Evolutionary conservation across 2,113 vertebrate genomes (phyloP).

Genomic region (Holacanthus passer): DNA sequence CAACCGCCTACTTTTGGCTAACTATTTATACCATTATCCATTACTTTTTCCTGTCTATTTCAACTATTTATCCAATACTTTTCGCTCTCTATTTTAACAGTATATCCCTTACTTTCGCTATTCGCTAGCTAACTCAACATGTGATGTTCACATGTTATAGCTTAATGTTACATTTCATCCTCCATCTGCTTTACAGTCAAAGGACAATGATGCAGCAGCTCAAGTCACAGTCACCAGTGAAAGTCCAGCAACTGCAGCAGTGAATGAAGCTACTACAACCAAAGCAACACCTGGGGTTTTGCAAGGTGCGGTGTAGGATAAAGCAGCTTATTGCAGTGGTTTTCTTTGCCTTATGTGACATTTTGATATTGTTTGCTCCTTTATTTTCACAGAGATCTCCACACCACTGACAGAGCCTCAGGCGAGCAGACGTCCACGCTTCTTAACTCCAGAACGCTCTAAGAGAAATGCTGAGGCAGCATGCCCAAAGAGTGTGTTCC

Average conservation of each 20-base stretch:
- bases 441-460: conserved; percentile 63
- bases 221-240: conserved; percentile 6
- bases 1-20: not conserved
- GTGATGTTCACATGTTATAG: not conserved
- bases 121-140: not conserved
- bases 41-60: not conserved
- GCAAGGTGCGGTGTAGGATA: conserved; percentile 40
- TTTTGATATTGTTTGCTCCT: not conserved
- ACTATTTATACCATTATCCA: not conserved
- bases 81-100: not conserved
- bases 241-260: not conserved
- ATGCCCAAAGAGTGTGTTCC: conserved; percentile 41
- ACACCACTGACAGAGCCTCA: conserved; percentile 40
- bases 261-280: conserved; percentile 46
- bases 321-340: not conserved
- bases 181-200: conserved; percentile 19
- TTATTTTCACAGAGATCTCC: conserved; percentile 45
- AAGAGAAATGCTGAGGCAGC: conserved; percentile 59
- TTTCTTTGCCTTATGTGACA: not conserved
- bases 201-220: conserved; percentile 45
- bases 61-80: not conserved
- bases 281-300: conserved; percentile 40
- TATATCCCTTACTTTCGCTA: too few relatives aligned
- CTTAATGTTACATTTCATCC: not conserved
- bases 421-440: conserved; percentile 73